phyloP scores from a whole-genome alignment of 2,113 vertebrate species.

The Campylomormyrus numenius region DNA sequence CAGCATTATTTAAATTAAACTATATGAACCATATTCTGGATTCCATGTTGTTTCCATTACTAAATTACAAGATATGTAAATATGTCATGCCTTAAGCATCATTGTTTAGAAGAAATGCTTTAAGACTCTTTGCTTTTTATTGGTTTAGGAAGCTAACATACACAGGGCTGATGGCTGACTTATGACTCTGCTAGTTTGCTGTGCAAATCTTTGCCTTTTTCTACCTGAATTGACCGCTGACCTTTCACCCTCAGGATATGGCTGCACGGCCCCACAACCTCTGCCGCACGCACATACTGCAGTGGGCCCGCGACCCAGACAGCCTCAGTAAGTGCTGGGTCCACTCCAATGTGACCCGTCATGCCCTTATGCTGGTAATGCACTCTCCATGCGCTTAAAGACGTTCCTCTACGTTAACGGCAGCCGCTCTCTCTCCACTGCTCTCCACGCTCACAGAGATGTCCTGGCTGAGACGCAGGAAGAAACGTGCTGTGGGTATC shows the following conservation, averaged over 20 bases:
- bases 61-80: background rate
- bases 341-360: background rate
- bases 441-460: slow-evolving; percentile 71
- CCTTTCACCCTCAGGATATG: slow-evolving; percentile 43
- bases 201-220: background rate
- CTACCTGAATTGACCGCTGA: slow-evolving; percentile 5
- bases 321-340: background rate
- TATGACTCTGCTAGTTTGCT: background rate
- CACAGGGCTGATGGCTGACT: background rate
- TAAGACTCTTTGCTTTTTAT: background rate
- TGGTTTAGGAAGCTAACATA: background rate
- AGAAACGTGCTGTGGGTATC: slow-evolving; percentile 80
- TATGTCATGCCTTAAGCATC: background rate
- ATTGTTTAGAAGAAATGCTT: background rate
- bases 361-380: background rate
- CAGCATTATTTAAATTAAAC: background rate
- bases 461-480: slow-evolving; percentile 78
- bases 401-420: background rate
- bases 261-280: slow-evolving; percentile 58
- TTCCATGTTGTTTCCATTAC: background rate
- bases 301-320: slow-evolving; percentile 36
- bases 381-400: background rate
- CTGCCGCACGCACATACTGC: slow-evolving; percentile 40
- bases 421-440: slow-evolving; percentile 27
- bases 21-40: background rate